phyloP scores from a whole-genome alignment of 64 coral and sea anemone species.

The Montipora sp. region DNA sequence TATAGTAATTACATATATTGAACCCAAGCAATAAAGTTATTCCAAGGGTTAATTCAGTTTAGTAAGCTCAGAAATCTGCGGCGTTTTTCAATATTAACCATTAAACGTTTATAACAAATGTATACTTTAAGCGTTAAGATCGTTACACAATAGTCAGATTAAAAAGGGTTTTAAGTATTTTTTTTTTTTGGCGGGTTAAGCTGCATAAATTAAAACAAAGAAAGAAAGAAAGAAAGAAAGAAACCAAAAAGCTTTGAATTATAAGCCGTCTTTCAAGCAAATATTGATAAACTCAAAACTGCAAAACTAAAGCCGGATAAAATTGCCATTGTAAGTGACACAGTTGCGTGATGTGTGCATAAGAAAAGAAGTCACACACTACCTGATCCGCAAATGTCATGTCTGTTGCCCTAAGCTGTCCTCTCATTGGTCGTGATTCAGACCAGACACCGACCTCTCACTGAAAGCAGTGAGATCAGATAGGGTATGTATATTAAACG shows the following conservation, averaged over 20 bases:
- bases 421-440: constrained; percentile 36
- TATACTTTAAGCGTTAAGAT: too few relatives aligned
- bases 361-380: constrained; percentile 1
- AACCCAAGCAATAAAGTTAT: too few relatives aligned
- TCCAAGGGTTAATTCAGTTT: too few relatives aligned
- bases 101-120: too few relatives aligned
- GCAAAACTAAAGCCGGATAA: background rate
- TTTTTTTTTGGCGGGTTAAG: background rate
- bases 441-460: constrained; percentile 5
- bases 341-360: background rate
- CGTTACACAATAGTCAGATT: too few relatives aligned
- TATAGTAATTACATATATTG: too few relatives aligned
- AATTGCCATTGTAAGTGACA: background rate
- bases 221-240: background rate
- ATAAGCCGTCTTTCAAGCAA: background rate
- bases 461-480: constrained; percentile 35
- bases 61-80: too few relatives aligned
- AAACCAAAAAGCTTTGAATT: too few relatives aligned
- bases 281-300: too few relatives aligned
- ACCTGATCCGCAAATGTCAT: constrained; percentile 33
- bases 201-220: background rate
- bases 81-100: too few relatives aligned
- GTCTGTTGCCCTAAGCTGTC: constrained; percentile 1
- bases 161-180: too few relatives aligned
- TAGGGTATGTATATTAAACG: background rate